A percentile compares a stretch with the other conserved stretches of the same genome.
Evolutionary conservation across 1,140 invertebrate species (phyloP).

Genomic region (Frieseomelitta varia): DNA sequence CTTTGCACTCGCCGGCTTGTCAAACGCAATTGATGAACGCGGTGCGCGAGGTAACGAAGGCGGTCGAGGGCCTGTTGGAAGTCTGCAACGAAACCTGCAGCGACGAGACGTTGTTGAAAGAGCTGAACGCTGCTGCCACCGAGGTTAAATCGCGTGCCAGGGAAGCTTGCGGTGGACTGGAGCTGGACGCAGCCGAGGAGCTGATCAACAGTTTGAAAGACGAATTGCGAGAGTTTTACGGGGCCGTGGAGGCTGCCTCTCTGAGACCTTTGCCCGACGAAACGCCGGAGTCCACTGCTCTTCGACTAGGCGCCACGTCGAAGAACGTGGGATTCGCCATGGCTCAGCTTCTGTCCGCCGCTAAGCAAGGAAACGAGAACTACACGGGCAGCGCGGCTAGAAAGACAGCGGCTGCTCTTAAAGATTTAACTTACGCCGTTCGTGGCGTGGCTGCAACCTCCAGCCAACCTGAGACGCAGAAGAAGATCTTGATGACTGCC

Average conservation of each 20-base stretch:
- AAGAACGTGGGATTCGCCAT: slow-evolving; percentile 86
- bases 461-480: slow-evolving; percentile 85
- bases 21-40: slow-evolving; percentile 97
- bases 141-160: slow-evolving; percentile 94
- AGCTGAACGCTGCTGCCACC: slow-evolving; percentile 92
- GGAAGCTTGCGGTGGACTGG: slow-evolving; percentile 93
- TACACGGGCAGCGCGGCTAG: slow-evolving; percentile 92
- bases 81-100: slow-evolving; percentile 90
- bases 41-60: slow-evolving; percentile 94
- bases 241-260: slow-evolving; percentile 87
- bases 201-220: slow-evolving; percentile 90
- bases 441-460: slow-evolving; percentile 88
- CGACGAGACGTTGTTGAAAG: slow-evolving; percentile 87
- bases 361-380: slow-evolving; percentile 91
- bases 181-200: slow-evolving; percentile 92
- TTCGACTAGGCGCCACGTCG: slow-evolving; percentile 87
- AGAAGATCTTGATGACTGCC: slow-evolving; percentile 87
- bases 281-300: slow-evolving; percentile 89
- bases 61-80: slow-evolving; percentile 94
- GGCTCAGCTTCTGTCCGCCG: slow-evolving; percentile 92
- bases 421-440: slow-evolving; percentile 87
- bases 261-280: slow-evolving; percentile 93
- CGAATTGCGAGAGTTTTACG: slow-evolving; percentile 91
- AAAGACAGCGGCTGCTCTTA: slow-evolving; percentile 89
- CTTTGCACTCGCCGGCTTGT: slow-evolving; percentile 94